Conservation (phyloP, 2,888 invertebrate genomes). For the Stenurella melanura region DNA sequence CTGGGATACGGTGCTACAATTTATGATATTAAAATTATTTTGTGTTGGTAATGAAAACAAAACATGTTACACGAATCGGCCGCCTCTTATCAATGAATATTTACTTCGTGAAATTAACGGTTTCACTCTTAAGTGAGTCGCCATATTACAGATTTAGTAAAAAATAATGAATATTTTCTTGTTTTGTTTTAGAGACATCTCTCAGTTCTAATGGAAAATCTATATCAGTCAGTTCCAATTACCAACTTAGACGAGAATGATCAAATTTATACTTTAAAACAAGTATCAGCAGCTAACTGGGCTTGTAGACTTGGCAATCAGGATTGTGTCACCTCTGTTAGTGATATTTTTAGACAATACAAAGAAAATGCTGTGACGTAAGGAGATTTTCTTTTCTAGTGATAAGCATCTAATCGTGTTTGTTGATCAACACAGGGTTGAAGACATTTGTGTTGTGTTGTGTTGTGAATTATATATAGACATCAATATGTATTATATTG, state of each 20-base stretch:
- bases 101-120: too few relatives aligned
- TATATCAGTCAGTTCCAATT: conserved; percentile 53
- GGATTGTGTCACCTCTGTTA: conserved; percentile 76
- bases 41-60: too few relatives aligned
- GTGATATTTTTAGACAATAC: conserved; percentile 64
- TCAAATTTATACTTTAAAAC: conserved; percentile 77
- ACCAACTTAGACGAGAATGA: conserved; percentile 50
- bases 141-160: background rate
- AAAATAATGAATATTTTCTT: background rate
- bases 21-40: too few relatives aligned
- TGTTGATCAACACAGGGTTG: too few relatives aligned
- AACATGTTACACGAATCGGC: too few relatives aligned
- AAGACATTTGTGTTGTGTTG: too few relatives aligned
- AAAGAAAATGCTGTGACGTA: conserved; percentile 24
- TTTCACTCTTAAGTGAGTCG: too few relatives aligned
- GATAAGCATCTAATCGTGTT: background rate
- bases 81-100: too few relatives aligned
- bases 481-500: too few relatives aligned
- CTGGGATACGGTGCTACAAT: too few relatives aligned
- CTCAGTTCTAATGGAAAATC: conserved; percentile 41
- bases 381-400: background rate
- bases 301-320: conserved; percentile 79
- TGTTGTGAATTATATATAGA: too few relatives aligned
- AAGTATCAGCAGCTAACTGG: conserved; percentile 77
- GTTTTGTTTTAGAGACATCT: conserved; percentile 51